phyloP scores from a whole-genome alignment of 1,140 invertebrate species.

The Dendrolimus punctatus region DNA sequence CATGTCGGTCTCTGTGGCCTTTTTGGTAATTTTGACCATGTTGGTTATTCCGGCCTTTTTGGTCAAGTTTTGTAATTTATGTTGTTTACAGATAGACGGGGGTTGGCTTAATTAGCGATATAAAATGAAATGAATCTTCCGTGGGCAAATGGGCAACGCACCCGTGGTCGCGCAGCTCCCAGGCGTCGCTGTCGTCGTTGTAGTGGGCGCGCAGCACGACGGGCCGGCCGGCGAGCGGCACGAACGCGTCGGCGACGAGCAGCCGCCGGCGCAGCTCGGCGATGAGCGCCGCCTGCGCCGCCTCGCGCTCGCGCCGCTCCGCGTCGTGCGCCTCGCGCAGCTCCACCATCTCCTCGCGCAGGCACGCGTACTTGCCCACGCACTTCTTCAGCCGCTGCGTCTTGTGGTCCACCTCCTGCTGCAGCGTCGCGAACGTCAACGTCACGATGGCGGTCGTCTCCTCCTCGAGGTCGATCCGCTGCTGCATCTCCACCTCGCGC shows the following conservation, averaged over 20 bases:
- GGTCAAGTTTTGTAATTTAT: too few species aligned
- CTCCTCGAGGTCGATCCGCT: constrained; percentile 90
- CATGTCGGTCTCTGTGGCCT: too few species aligned
- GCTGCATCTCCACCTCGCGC: constrained; percentile 82
- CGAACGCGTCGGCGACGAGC: constrained; percentile 97
- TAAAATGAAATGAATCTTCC: too few species aligned
- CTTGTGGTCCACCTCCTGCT: constrained; percentile 94
- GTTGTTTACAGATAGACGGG: too few species aligned
- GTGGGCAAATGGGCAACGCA: too few species aligned
- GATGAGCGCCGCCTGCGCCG: constrained; percentile 56
- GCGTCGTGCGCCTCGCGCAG: constrained; percentile 63
- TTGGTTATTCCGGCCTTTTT: too few species aligned
- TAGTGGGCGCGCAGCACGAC: constrained; percentile 87
- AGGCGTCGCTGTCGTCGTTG: constrained; percentile 92
- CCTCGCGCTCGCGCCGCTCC: constrained; percentile 80
- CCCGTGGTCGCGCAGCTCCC: constrained; percentile 74
- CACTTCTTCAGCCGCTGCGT: constrained; percentile 81
- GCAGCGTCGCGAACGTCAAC: constrained; percentile 88
- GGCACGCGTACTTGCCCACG: constrained; percentile 55
- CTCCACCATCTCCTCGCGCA: constrained; percentile 63
- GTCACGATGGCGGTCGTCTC: constrained; percentile 89
- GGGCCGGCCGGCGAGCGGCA: constrained; percentile 91
- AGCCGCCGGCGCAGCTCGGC: constrained; percentile 83
- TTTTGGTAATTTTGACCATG: too few species aligned
- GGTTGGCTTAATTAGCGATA: too few species aligned